Conservation (phyloP, 2,888 invertebrate genomes). For the Eristalinus aeneus region DNA sequence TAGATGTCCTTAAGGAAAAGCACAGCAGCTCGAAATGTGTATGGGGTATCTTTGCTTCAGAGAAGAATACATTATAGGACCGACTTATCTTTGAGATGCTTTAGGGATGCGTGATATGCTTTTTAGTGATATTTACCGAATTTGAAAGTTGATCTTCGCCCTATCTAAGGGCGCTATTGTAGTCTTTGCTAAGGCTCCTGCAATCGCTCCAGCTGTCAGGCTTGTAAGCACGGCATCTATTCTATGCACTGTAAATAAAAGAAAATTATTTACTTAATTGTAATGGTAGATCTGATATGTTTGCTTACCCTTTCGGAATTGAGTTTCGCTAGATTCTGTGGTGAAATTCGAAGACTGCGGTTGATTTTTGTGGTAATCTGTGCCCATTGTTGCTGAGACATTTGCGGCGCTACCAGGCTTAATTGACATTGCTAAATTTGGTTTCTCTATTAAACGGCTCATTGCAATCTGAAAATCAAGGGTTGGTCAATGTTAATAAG, state of each 20-base stretch:
- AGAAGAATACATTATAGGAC: constrained; percentile 60
- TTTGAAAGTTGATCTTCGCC: constrained; percentile 99
- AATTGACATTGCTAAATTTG: constrained; percentile 79
- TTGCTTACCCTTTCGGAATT: constrained; percentile 14
- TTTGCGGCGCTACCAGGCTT: constrained; percentile 73
- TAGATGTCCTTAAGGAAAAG: constrained; percentile 86
- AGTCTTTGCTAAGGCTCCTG: constrained; percentile 97
- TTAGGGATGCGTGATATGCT: constrained; percentile 25
- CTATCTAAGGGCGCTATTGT: constrained; percentile 98
- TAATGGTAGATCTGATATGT: background rate
- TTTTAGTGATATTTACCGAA: constrained; percentile 82
- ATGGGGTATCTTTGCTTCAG: constrained; percentile 84
- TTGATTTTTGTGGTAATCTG: constrained; percentile 17
- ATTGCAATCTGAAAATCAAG: constrained; percentile 76
- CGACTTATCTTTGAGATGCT: constrained; percentile 16
- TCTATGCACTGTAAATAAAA: constrained; percentile 78
- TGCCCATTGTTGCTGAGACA: constrained; percentile 34
- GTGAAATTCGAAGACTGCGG: background rate
- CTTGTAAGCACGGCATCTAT: constrained; percentile 88
- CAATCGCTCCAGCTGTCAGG: constrained; percentile 93
- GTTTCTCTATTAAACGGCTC: constrained; percentile 80
- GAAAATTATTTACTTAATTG: background rate
- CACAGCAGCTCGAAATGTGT: constrained; percentile 87
- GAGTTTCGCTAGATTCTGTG: constrained; percentile 6
- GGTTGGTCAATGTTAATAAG: constrained; percentile 10